phyloP scores from a whole-genome alignment of 2,888 invertebrate genomes.

The Polydrusus tereticollis region DNA sequence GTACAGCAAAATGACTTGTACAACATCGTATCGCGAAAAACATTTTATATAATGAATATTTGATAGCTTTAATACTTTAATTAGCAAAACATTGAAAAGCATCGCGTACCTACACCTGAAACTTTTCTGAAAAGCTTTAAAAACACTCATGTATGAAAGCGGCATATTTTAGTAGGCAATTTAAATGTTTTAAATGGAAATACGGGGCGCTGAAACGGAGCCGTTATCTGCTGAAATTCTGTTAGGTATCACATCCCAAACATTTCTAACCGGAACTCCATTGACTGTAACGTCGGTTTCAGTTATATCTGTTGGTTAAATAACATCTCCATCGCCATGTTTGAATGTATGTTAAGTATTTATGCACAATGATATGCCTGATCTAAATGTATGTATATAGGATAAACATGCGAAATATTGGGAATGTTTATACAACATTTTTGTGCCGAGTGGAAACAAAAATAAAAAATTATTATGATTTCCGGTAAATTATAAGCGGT shows the following conservation, averaged over 20 bases:
- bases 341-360: conserved; percentile 36
- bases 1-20: too few relatives aligned
- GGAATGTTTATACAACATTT: too few relatives aligned
- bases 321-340: conserved; percentile 28
- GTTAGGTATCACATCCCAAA: conserved; percentile 38
- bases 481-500: too few relatives aligned
- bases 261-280: conserved; percentile 46
- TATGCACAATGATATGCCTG: conserved; percentile 20
- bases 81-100: background rate
- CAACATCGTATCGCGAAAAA: too few relatives aligned
- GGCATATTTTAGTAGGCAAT: conserved; percentile 21
- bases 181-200: conserved; percentile 34
- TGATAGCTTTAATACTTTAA: too few relatives aligned
- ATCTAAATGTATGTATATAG: conserved; percentile 15
- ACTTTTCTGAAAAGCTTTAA: conserved; percentile 2
- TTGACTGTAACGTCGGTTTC: conserved; percentile 35
- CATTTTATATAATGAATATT: too few relatives aligned
- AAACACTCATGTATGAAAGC: background rate
- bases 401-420: conserved; percentile 23
- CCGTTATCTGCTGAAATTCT: conserved; percentile 35
- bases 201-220: conserved; percentile 22
- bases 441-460: too few relatives aligned
- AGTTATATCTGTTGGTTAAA: conserved; percentile 35
- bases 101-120: background rate
- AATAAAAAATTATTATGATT: too few relatives aligned